Base-by-base conservation (phyloP, 2,113 vertebrate genomes). In the Puffinus mauretanicus region DNA sequence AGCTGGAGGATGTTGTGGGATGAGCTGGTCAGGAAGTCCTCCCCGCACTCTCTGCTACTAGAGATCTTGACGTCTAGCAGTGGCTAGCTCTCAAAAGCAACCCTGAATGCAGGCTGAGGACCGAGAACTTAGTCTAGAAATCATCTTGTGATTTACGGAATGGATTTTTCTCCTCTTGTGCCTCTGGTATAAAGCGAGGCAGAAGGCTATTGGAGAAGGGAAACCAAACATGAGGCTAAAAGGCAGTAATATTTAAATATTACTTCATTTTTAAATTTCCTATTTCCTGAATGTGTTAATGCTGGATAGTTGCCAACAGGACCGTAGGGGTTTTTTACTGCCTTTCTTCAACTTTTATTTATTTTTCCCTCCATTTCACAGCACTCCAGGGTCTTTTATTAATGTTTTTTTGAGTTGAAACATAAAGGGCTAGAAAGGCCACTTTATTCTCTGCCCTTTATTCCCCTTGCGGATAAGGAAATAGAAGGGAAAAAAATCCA, bases 371-470 rank as follows among this genome's bases (percentile, higher is more conserved):
- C 52, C 2, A 76, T 95, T 97, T 94, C 88, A 82, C 24, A 92
- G 67, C 52, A 51, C 70, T 96, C 34, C n/a, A 85, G 85, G 76
- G 80, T 72, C 27, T 91, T 93, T 52, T 95, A 77, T 78, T 81
- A 76, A 42, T 75, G 30, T 36, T 46, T 81, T 73, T 67, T 62
- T 32, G 2, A 90, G 30, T 77, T 93, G 72, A 95, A 95, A 87
- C 3, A 64, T 86, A 16, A 94, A 94, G 70, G 77, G 38, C 29
- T 61, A 82, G 76, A 95, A 97, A 88, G 57, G 71, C 67, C 7
- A 10, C 42, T 97, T 95, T 96, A 76, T 91, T 93, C 73, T 90
- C 20, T 97, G 80, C 44, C 64, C 71, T 95, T 83, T 96, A 71
- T 88, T 93, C 69, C 78, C 46, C 60, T 82, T 51, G 64, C 94